A percentile compares a stretch with the other conserved stretches of the same genome.
These are phyloP conservation scores for Myiotriccus ornatus DNA, from an alignment of 2,797 vertebrate species.

Conservation along the genomic window DNA sequence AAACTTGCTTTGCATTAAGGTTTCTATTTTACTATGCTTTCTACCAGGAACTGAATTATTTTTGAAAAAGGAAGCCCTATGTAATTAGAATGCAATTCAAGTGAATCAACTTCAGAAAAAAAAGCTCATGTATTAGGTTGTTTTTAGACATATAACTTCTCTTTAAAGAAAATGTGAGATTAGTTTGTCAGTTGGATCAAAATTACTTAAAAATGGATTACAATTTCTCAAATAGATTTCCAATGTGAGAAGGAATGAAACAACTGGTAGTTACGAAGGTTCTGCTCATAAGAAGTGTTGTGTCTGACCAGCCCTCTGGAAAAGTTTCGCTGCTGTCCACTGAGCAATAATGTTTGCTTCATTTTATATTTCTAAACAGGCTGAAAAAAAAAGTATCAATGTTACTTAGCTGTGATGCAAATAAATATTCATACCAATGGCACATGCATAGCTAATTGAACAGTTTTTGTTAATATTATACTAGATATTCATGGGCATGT, in stretches of 20 bases:
- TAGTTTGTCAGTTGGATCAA: not conserved
- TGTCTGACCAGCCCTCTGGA: not conserved
- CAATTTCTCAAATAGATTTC: not conserved
- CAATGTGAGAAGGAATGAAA: not conserved
- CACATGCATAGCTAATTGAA: constrained; percentile 81
- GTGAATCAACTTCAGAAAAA: not conserved
- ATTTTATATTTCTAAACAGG: constrained; percentile 63
- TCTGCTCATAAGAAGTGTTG: not conserved
- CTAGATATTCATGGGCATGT: constrained; percentile 83
- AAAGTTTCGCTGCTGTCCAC: constrained; percentile 42
- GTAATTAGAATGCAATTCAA: not conserved
- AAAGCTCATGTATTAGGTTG: not conserved
- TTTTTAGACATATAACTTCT: not conserved
- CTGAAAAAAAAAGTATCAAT: constrained; percentile 69
- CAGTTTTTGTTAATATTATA: constrained; percentile 84
- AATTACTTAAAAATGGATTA: not conserved
- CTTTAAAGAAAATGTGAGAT: not conserved
- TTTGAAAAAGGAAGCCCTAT: not conserved
- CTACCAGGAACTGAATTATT: not conserved
- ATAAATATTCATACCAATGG: constrained; percentile 83
- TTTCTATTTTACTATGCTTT: not conserved
- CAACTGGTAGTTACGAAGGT: not conserved
- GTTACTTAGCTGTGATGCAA: constrained; percentile 64
- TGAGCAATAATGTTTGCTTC: constrained; percentile 57
- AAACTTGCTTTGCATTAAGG: not conserved